Evolutionary conservation across 2,797 vertebrate species (phyloP).

Genomic region (Lutra lutra): DNA sequence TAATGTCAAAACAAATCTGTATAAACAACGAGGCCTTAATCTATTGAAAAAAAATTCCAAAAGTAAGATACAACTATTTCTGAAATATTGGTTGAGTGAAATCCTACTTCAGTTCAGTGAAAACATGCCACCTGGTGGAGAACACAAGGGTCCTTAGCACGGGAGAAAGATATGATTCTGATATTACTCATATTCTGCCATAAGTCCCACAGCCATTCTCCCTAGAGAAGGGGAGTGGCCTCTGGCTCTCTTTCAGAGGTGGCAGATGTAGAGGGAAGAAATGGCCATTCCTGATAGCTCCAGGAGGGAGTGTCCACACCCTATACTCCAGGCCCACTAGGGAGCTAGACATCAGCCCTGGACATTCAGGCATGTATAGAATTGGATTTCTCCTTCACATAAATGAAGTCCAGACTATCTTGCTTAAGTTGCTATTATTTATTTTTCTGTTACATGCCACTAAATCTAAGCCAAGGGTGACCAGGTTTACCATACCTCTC

Average conservation of each 20-base stretch:
- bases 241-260: background rate
- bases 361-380: background rate
- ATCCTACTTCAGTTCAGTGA: background rate
- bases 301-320: background rate
- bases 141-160: background rate
- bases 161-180: background rate
- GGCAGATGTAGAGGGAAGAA: background rate
- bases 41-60: background rate
- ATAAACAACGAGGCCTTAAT: background rate
- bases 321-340: background rate
- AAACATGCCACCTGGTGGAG: background rate
- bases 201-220: background rate
- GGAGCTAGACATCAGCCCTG: background rate
- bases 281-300: accelerated
- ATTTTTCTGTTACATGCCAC: background rate
- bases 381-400: background rate
- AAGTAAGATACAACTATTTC: background rate
- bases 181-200: background rate
- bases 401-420: background rate
- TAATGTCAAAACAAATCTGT: background rate
- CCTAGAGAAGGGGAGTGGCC: background rate
- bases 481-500: background rate
- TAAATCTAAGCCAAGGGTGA: background rate
- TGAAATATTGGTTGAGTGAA: background rate
- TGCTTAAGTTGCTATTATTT: background rate